A percentile compares a stretch with the other conserved stretches of the same genome.
Evolutionary conservation across 2,113 vertebrate genomes (phyloP).

Genomic region (Albula goreensis): DNA sequence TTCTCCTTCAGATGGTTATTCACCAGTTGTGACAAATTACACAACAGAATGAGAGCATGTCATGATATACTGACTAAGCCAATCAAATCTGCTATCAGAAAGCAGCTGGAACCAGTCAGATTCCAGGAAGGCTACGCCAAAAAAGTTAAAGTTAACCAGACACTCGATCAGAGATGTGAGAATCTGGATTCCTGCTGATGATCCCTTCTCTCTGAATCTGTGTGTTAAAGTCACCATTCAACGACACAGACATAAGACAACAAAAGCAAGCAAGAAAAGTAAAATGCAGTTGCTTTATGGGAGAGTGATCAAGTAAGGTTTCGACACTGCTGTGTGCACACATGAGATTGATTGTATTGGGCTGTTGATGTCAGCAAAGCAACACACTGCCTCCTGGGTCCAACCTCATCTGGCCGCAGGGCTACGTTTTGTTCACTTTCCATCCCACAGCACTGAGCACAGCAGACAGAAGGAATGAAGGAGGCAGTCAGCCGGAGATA

Average conservation of each 20-base stretch:
- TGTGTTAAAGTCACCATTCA: not conserved
- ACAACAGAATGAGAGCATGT: too few species aligned
- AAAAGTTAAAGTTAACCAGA: too few species aligned
- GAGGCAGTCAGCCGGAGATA: slow-evolving; percentile 24
- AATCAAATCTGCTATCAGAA: too few species aligned
- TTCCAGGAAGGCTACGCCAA: too few species aligned
- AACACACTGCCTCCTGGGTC: not conserved
- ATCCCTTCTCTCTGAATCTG: not conserved
- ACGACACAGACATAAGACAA: not conserved
- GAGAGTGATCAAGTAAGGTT: not conserved
- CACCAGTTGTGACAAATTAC: too few species aligned
- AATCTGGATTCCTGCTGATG: too few species aligned
- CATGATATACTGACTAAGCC: too few species aligned
- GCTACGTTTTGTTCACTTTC: slow-evolving; percentile 1
- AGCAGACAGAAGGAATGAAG: slow-evolving; percentile 25
- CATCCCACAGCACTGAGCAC: slow-evolving; percentile 3
- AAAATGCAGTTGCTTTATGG: not conserved
- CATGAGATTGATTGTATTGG: not conserved
- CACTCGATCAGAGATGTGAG: too few species aligned
- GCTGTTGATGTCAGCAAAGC: not conserved
- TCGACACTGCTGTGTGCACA: not conserved
- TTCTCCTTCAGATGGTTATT: too few species aligned
- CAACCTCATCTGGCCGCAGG: not conserved
- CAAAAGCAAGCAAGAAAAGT: not conserved
- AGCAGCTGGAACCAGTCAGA: too few species aligned